Base-by-base conservation (phyloP, 2,888 invertebrate genomes). In the Hydriomena furcata region DNA sequence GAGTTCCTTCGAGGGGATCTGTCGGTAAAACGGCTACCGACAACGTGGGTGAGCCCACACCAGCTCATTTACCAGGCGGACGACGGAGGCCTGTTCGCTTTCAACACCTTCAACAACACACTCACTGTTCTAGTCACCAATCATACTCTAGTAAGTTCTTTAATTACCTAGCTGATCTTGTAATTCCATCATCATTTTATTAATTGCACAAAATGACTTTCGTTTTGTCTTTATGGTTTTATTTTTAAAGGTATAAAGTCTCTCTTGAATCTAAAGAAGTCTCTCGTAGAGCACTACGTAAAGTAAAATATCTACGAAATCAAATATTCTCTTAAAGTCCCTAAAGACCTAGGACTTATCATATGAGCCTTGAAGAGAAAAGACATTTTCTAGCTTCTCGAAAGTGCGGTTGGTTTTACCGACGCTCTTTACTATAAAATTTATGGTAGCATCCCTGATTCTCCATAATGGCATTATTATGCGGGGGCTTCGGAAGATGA, bases 51-150 rank as follows among this genome's bases (percentile, higher is more conserved):
- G 69, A 94, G 94, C 70, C 92, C 94, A 62, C 94, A 94, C 73
- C 95, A 96, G 87, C 94, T 96, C 76, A 95, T 96, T 79, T 96
- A 95, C 89, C 96, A 96, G 83, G 94, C 95, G 40, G 96, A 96
- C 91, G 96, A 96, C 90, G 96, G 96, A 51, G 95, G 95, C 43
- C 91, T 96, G 61, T 93, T 95, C 61, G 93, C 96, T 44, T 91
- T 96, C 72, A 94, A 96, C 82, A 95, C 95, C 65, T 92, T 93
- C 84, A 94, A 94, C 84, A 95, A 96, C 84, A 93, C 94, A 40
- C 93, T 96, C 71, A 92, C 94, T 61, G 93, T 94, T 59, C 92
- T 96, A 71, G 96, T 96, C 83, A 95, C 96, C 66, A 96, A 96
- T 90, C 96, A 96, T 79, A 96, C 96, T 58, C 91, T 96, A 87